Evolutionary conservation across 1,140 invertebrate genomes (phyloP).

Genomic region (Drosophila navojoa): DNA sequence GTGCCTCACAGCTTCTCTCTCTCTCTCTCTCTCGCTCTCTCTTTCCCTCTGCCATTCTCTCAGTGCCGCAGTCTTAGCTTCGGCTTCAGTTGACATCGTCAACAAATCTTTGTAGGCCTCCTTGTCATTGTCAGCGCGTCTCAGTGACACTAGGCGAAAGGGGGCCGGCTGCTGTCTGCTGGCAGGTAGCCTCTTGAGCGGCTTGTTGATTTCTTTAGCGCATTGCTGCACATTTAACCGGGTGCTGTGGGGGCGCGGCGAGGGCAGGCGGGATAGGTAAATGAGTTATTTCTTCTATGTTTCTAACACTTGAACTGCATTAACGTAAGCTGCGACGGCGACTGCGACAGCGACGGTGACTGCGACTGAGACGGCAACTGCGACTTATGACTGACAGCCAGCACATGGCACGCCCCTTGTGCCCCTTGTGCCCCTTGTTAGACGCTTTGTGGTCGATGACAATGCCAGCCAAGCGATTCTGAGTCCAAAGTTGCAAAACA

Average conservation of each 20-base stretch:
- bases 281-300: constrained; percentile 76
- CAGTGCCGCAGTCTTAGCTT: not conserved
- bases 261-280: constrained; percentile 17
- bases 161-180: not conserved
- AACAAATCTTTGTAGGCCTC: constrained; percentile 61
- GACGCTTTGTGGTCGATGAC: constrained; percentile 8
- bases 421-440: not conserved
- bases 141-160: constrained; percentile 32
- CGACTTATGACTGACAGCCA: constrained; percentile 29
- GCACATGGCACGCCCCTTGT: constrained; percentile 2
- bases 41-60: not conserved
- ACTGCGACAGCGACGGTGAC: constrained; percentile 37
- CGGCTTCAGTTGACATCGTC: constrained; percentile 15
- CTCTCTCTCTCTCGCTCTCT: not conserved
- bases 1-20: not conserved
- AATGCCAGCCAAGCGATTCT: constrained; percentile 19
- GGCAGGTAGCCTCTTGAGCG: constrained; percentile 30
- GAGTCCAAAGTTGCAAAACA: constrained; percentile 44
- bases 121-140: constrained; percentile 74
- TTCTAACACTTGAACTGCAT: constrained; percentile 79
- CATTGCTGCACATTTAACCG: constrained; percentile 65
- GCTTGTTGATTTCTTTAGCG: constrained; percentile 52
- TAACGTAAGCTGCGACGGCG: constrained; percentile 68
- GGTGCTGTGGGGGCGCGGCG: constrained; percentile 1
- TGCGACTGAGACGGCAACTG: not conserved